Base-by-base conservation (phyloP, 2,113 vertebrate species). In the Phalacrocorax pelagicus region DNA sequence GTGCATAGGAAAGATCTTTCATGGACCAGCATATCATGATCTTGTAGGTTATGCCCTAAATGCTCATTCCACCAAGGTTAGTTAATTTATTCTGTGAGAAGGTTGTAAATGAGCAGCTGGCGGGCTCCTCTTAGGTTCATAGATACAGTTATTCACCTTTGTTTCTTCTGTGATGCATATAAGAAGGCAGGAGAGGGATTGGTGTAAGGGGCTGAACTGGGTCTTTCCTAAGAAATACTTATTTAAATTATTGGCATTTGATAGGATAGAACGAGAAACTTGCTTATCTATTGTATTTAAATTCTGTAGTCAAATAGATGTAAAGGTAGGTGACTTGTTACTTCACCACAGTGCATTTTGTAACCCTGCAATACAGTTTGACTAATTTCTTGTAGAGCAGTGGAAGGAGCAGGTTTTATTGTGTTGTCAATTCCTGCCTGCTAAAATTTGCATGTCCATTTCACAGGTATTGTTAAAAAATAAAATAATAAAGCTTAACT, bases 321-420 rank as follows among this genome's bases (percentile, higher is more conserved):
- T 23, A 44, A 27, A 85, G 51, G 30, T 51, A 40, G 59, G 29
- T 51, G 70, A 40, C 52, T 75, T 72, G 44, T 95, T 88, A 52
- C 67, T 57, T 90, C 71, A 92, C 52, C 18, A 9, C 12, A 4
- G 15, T 36, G 12, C 26, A 12, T 88, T 95, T 86, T 95, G 58
- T 93, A 94, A 94, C 34, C 12, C 54, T 66, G 20, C 67, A 36
- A 86, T 57, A 82, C 13, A 61, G 36, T 92, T 94, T 49, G 63
- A 40, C 34, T 58, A 19, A 92, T 91, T 93, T 93, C 59, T 78
- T 49, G 7, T 82, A 22, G 51, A 85, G 20, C 38, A 27, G 40
- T 47, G 36, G 30, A 63, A 44, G n/a, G 40, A 95, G 54, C 38
- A 88, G 74, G n/a, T 87, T 94, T 94, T 75, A 55, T 88, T 67